These are phyloP conservation scores for Oreocharis arfaki DNA, from an alignment of 2,113 vertebrate genomes.

Conservation along the genomic window DNA sequence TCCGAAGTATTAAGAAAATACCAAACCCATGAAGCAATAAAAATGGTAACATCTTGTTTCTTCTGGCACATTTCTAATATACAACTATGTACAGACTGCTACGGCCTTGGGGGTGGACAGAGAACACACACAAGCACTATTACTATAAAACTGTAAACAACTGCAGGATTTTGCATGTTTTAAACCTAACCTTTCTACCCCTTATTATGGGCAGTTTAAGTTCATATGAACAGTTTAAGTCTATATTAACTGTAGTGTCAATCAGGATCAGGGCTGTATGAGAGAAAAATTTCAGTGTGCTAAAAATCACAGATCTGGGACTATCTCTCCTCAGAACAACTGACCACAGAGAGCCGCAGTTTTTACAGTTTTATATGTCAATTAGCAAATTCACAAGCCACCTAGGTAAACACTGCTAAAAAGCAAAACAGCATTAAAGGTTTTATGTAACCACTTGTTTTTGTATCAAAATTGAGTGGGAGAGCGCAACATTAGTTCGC, in stretches of 20 bases:
- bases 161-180: conserved; percentile 9
- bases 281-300: not conserved
- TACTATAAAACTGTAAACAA: conserved; percentile 70
- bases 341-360: conserved; percentile 55
- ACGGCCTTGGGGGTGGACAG: conserved; percentile 3
- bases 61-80: conserved; percentile 57
- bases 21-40: conserved; percentile 24
- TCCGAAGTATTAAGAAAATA: conserved; percentile 39
- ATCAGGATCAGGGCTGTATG: conserved; percentile 13
- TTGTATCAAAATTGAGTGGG: conserved; percentile 72
- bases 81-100: conserved; percentile 65
- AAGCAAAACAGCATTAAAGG: conserved; percentile 76
- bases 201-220: conserved; percentile 22
- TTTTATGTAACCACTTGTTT: conserved; percentile 64
- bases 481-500: conserved; percentile 72
- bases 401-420: conserved; percentile 72
- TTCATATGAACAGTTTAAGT: not conserved
- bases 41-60: conserved; percentile 61
- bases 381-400: conserved; percentile 74
- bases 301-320: conserved; percentile 21
- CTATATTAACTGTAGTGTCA: conserved; percentile 13
- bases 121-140: conserved; percentile 58
- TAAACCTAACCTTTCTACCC: conserved; percentile 46
- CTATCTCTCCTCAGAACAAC: conserved; percentile 19
- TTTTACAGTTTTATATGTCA: conserved; percentile 74